phyloP scores from a whole-genome alignment of 2,888 invertebrate genomes.

The Ligdia adustata region DNA sequence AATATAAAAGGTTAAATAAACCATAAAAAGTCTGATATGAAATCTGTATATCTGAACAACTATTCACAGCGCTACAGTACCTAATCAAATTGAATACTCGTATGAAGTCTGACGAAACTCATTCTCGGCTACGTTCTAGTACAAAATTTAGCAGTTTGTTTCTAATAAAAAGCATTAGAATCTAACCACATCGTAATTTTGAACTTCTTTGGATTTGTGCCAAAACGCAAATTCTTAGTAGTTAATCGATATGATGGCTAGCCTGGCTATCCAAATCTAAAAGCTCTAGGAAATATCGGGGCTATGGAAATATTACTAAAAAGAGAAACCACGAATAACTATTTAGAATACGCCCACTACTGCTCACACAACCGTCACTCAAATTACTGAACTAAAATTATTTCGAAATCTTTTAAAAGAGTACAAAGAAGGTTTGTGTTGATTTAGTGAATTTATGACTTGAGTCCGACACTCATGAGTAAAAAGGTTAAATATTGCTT shows the following conservation, averaged over 20 bases:
- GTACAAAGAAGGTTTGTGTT: no score
- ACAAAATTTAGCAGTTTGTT: neutral
- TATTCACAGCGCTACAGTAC: neutral
- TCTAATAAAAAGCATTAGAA: neutral
- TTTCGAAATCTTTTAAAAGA: no score
- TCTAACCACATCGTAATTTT: neutral
- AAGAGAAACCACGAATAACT: no score
- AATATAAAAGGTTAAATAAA: slow-evolving; percentile 4
- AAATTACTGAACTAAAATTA: no score
- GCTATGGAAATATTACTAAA: no score
- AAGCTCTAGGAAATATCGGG: neutral
- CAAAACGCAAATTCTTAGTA: slow-evolving; percentile 1
- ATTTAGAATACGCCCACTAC: no score
- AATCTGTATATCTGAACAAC: slow-evolving; percentile 1
- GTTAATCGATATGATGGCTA: neutral
- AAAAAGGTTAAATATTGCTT: no score
- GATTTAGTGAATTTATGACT: no score
- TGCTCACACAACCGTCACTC: no score
- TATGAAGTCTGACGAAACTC: neutral
- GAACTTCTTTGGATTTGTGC: neutral
- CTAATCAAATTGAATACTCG: slow-evolving; percentile 1
- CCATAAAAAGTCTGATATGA: slow-evolving; percentile 9
- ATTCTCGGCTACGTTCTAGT: neutral
- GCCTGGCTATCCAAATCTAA: neutral
- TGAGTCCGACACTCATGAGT: no score